Base-by-base conservation (phyloP, 37 sponge, comb jelly and placozoan species). In the Halichondria panicea region DNA sequence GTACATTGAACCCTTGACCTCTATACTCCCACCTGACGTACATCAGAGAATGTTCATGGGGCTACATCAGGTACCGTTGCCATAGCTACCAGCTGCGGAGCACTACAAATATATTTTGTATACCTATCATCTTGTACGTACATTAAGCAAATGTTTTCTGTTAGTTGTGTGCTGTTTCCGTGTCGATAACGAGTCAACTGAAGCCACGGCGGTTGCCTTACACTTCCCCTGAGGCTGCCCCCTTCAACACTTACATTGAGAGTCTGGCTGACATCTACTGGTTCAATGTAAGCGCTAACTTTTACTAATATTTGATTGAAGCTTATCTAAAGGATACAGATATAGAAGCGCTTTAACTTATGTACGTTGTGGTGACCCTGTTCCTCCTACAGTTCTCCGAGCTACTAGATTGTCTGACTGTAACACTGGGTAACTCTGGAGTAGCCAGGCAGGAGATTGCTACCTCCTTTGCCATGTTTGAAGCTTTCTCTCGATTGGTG, bases 241-340 rank as follows among this genome's bases (percentile, higher is more conserved):
- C 81, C 43, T 44, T 45, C 32, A 66, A 71, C 55, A 56, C 62
- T 50, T 82, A 82, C 61, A 22, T 91, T 48, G 36, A 45, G 0
- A 19, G 57, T 6, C 56, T 91, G 25, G 92, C 82, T 8, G 92
- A 91, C 62, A 72, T 86, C 8, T 91, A 91, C 71, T 19, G 9
- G 7, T 0, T 24, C 45, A 80, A 79, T 78, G 91, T 90, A 45
- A 24, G 30, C 19, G 7, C 27, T 33, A 2, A 63, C 63, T 27
- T 30, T 2, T 48, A 18, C 13, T 24, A 22, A 45, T 12, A 4
- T 28, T 27, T 27, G 22, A 27, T 55, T 27, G 56, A n/a, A n/a
- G 3, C 52, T 18, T 48, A 18, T 15, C 52, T 15, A 48, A 15
- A 15, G 11, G 13, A n/a, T n/a, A n/a, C n/a, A n/a, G n/a, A 48